Percentiles rank a stretch among this genome's conserved stretches.
Conservation (phyloP, 2,113 vertebrate species). For the Tachuris rubrigastra region DNA sequence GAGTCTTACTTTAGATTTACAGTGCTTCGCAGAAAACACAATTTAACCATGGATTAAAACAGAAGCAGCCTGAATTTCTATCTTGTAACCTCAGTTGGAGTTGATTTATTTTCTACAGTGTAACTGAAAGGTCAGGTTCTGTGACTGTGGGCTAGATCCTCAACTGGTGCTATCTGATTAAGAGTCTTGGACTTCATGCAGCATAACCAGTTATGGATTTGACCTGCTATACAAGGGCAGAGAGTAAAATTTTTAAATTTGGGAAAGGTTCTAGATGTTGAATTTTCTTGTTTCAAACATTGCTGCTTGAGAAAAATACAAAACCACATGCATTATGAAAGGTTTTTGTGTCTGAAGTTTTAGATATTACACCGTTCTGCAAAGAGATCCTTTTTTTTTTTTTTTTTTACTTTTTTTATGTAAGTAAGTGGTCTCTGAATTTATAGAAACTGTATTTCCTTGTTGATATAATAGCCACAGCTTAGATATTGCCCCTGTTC, state of each 20-base stretch:
- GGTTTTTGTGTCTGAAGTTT: not conserved
- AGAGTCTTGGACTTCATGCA: not conserved
- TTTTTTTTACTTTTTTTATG: not conserved
- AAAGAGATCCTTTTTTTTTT: not conserved
- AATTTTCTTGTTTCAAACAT: not conserved
- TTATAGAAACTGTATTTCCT: not conserved
- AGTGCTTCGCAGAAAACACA: not conserved
- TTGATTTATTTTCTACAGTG: not conserved
- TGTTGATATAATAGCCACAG: not conserved
- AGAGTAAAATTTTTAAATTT: not conserved
- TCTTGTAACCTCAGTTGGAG: not conserved
- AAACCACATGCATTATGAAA: not conserved
- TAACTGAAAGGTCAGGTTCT: not conserved
- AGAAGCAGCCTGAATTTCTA: not conserved
- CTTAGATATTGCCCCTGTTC: not conserved
- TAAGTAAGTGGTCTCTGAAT: not conserved
- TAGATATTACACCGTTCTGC: not conserved
- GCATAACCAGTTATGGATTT: not conserved
- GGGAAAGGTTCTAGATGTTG: not conserved
- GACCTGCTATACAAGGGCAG: not conserved
- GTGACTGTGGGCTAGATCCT: not conserved
- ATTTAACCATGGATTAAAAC: not conserved
- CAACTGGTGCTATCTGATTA: not conserved
- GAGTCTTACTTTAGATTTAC: not conserved
- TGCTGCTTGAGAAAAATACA: not conserved